Evolutionary conservation across 2,888 invertebrate genomes (phyloP).

Genomic region (Luffia ferchaultella): DNA sequence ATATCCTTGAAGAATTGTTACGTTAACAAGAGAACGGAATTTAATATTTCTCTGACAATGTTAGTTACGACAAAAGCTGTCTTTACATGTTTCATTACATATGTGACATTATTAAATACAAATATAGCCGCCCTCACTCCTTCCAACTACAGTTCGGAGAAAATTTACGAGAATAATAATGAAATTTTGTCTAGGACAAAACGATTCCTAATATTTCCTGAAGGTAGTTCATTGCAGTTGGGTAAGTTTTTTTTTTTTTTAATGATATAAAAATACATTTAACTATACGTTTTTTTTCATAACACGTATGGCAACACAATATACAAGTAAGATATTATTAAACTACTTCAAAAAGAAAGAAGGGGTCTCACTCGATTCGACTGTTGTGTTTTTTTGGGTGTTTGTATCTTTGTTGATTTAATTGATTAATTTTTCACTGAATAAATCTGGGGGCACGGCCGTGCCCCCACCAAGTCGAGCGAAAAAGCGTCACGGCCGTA

Average conservation of each 20-base stretch:
- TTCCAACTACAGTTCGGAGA: not conserved
- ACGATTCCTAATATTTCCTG: constrained; percentile 66
- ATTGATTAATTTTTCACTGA: too few species aligned
- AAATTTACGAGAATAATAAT: constrained; percentile 17
- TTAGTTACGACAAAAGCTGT: not conserved
- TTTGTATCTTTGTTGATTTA: too few species aligned
- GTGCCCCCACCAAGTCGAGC: too few species aligned
- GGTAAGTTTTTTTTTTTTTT: constrained; percentile 32
- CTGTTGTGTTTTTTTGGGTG: too few species aligned
- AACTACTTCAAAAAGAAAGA: not conserved
- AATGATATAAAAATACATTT: not conserved
- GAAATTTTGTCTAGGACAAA: constrained; percentile 56
- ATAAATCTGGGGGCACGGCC: too few species aligned
- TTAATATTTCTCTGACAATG: not conserved
- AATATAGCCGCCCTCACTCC: not conserved
- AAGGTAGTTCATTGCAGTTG: constrained; percentile 69
- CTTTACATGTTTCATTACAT: not conserved
- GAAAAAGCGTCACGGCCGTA: too few species aligned
- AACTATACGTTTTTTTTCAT: not conserved
- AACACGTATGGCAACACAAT: not conserved
- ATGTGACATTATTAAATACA: not conserved
- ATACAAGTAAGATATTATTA: not conserved
- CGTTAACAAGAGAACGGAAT: too few species aligned
- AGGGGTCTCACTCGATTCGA: too few species aligned
- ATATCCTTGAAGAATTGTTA: too few species aligned